Evolutionary conservation across 37 sponge, comb jelly and placozoan species (phyloP), one percentile per base, ranked within the genome.

Genomic region (Theonella swinhoei): DNA sequence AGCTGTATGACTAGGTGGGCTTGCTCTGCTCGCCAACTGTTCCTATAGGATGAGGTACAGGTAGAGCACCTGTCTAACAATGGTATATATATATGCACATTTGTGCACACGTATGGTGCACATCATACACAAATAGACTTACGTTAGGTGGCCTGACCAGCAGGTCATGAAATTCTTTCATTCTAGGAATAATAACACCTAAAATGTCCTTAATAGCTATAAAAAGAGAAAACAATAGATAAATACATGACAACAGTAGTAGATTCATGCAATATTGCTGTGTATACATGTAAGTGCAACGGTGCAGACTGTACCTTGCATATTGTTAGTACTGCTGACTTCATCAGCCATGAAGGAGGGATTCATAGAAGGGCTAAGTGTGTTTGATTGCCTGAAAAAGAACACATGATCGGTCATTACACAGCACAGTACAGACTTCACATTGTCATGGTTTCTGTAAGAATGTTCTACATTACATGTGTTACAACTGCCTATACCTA

Each of bases 141-240:
- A 81, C 88, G 39, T 88, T 31, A 9, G 88, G 82, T 69, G 19
- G 76, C 34, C 82, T 40, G 31, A 54, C 31, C 19, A 88, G 79
- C 14, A 88, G 39, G 34, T 64, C 32, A 59, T 88, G 83, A 30
- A 88, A 81, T 23, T 81, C 75, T 31, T 76, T 81, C 43, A 88
- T 26, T 54, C 78, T 34, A 7, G 82, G 77, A 8, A 76, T 38
- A 60, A 81, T 69, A 20, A 70, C 71, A 25, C 60, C 62, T 29
- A 87, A 39, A 14, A 65, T 39, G 41, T 42, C 61, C 23, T 41
- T 34, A 0, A 42, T 17, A 28, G 58, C 83, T 77, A 36, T 23
- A 22, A 38, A 71, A 4, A 71, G 31, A 24, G 66, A 65, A 20
- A 65, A 58, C 60, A 58, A 20, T 58, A 58, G 17, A 58, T 58